Base-by-base conservation (phyloP, 2,797 vertebrate genomes). In the Peromyscus attwateri region DNA sequence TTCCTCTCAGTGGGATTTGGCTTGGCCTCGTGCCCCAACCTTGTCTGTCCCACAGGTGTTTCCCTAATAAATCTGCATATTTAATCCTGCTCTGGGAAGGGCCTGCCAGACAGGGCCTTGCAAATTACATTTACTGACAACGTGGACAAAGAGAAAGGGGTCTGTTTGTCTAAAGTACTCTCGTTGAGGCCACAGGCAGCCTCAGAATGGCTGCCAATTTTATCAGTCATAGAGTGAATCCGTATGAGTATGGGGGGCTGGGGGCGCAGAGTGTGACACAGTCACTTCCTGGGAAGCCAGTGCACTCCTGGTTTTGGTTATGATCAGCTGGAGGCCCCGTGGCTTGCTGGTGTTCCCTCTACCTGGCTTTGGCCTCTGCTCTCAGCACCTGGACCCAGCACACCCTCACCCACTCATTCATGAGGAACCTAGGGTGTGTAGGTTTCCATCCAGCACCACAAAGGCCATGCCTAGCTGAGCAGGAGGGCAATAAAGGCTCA, bases 351-450 rank as follows among this genome's bases (percentile, higher is more conserved):
- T 31, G 27, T 43, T 16, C 34, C 16, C 34, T 68, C 49, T 79
- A 25, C 21, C 7, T 57, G 31, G 11, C 40, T 66, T 43, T 4
- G 0, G 11, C 70, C 70, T 89, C 16, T 68, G 87, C 25, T 91
- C 34, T 57, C 9, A 19, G 49, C 97, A 96, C 87, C 94, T 49
- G 89, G 49, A 90, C 93, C 25, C 49, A 57, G 17, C 19, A 52
- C 79, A 27, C 62, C 25, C 8, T 27, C 34, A 25, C 29, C 49
- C 17, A 11, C 57, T 73, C n/a, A 37, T 49, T 70, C 14, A 23
- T 1, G 34, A 37, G 27, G 73, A 29, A 17, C 14, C 16, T 31
- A 10, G 23, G 21, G 23, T 55, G 34, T 40, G 52, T 55, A 79
- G 12, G 6, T 10, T 49, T 37, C 14, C 3, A 0, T 9, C 40